These are phyloP conservation scores for Phrynocephalus vlangalii DNA, from an alignment of 2,797 vertebrate species.

Conservation along the genomic window DNA sequence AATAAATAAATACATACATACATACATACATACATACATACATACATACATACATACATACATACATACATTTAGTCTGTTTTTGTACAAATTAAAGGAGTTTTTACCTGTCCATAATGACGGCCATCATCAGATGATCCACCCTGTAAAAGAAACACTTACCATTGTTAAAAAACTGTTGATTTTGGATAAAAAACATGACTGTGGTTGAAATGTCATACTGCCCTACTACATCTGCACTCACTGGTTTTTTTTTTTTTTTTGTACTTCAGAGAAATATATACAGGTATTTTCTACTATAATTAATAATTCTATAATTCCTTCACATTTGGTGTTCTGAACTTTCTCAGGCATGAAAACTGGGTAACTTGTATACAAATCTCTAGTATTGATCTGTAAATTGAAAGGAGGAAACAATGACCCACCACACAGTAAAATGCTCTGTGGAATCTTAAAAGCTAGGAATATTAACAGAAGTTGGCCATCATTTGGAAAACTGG, in stretches of 20 bases:
- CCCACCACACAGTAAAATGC: neutral
- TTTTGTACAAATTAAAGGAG: neutral
- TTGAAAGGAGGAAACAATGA: neutral
- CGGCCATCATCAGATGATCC: neutral
- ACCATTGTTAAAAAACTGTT: neutral
- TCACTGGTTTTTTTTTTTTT: too few species aligned
- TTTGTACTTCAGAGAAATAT: neutral
- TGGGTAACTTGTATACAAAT: neutral
- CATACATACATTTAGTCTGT: too few species aligned
- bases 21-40: too few species aligned
- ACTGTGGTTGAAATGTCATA: neutral
- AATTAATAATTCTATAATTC: neutral
- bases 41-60: too few species aligned
- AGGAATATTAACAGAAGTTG: neutral
- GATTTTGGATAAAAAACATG: neutral
- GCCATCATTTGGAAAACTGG: neutral
- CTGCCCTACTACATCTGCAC: too few species aligned
- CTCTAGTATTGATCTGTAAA: neutral
- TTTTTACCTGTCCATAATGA: neutral
- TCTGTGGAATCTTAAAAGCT: neutral
- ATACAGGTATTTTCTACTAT: neutral
- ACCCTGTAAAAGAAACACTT: neutral
- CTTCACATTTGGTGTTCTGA: neutral
- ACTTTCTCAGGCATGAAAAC: neutral
- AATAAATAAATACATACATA: too few species aligned